These are phyloP conservation scores for Drosophila pectinifera DNA, from an alignment of 1,140 invertebrate genomes.

Conservation along the genomic window DNA sequence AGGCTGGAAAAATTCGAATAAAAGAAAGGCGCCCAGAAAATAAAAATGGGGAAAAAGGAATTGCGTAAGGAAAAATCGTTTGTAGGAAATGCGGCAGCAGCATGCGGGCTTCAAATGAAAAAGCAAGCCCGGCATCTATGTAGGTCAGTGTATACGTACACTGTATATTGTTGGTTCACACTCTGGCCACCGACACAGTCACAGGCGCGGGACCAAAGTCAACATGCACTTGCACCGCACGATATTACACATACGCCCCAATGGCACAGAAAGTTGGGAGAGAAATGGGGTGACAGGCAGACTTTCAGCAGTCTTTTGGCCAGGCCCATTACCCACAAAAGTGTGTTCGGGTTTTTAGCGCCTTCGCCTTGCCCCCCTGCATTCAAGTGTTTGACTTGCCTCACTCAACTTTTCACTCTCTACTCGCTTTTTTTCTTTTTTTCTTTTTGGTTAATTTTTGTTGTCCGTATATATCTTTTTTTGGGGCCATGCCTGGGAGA, in stretches of 20 bases:
- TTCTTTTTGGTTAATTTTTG: slow-evolving; percentile 39
- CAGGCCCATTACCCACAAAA: slow-evolving; percentile 69
- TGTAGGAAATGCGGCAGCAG: slow-evolving; percentile 61
- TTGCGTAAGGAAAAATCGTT: slow-evolving; percentile 60
- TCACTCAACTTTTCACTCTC: slow-evolving; percentile 41
- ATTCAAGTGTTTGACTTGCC: slow-evolving; percentile 55
- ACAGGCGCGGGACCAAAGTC: slow-evolving; percentile 56
- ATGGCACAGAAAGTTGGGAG: slow-evolving; percentile 31
- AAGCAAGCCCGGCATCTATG: slow-evolving; percentile 63
- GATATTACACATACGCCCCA: slow-evolving; percentile 61
- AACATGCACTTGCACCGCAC: slow-evolving; percentile 66
- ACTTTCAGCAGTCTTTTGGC: slow-evolving; percentile 37
- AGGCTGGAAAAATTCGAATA: slow-evolving; percentile 24
- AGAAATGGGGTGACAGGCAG: slow-evolving; percentile 27
- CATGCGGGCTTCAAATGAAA: slow-evolving; percentile 63
- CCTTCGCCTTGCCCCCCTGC: slow-evolving; percentile 46
- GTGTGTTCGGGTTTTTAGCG: slow-evolving; percentile 72
- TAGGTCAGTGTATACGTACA: slow-evolving; percentile 58
- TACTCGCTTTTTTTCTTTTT: slow-evolving; percentile 6
- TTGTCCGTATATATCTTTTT: slow-evolving; percentile 22
- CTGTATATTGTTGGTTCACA: slow-evolving; percentile 48
- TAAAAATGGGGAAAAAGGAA: slow-evolving; percentile 42
- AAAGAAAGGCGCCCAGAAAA: slow-evolving; percentile 1
- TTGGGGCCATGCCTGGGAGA: slow-evolving; percentile 21
- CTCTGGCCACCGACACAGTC: slow-evolving; percentile 39